Percentiles rank a stretch among this genome's conserved stretches.
Evolutionary conservation across 2,113 vertebrate genomes (phyloP).

Genomic region (Coreoperca whiteheadi): DNA sequence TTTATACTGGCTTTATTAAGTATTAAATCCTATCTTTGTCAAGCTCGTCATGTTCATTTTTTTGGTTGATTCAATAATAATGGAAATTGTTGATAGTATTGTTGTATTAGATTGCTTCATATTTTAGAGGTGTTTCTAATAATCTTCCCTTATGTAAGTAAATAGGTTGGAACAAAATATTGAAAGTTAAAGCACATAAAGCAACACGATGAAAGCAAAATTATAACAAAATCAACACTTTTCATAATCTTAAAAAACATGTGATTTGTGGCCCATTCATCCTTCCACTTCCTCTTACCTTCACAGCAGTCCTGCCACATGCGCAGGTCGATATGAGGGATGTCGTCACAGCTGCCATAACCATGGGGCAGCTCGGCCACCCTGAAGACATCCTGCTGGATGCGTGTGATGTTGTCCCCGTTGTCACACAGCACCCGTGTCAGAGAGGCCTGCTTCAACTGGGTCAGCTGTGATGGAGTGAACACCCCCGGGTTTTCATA

Average conservation of each 20-base stretch:
- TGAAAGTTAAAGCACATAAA: background rate
- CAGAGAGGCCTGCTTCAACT: constrained; percentile 94
- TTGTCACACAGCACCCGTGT: constrained; percentile 95
- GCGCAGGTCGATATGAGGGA: constrained; percentile 93
- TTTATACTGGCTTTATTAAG: background rate
- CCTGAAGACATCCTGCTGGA: constrained; percentile 92
- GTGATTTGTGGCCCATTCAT: too few relatives aligned
- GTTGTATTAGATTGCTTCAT: background rate
- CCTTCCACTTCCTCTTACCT: constrained; percentile 79
- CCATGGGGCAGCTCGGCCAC: constrained; percentile 93
- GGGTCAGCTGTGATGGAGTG: constrained; percentile 93
- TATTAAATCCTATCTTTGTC: background rate
- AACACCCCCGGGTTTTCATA: constrained; percentile 96
- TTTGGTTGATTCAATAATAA: background rate
- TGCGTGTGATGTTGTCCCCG: constrained; percentile 94
- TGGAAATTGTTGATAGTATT: background rate
- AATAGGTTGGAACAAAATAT: background rate
- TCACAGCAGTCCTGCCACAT: constrained; percentile 99
- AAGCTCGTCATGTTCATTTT: background rate
- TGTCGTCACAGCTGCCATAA: constrained; percentile 89
- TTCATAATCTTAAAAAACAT: background rate
- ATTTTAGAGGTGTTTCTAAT: background rate
- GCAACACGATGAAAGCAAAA: background rate
- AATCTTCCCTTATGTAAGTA: background rate
- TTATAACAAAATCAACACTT: background rate